Percentiles rank a stretch among this genome's conserved stretches.
phyloP scores from a whole-genome alignment of 2,797 vertebrate genomes.

The Eleutherodactylus coqui region DNA sequence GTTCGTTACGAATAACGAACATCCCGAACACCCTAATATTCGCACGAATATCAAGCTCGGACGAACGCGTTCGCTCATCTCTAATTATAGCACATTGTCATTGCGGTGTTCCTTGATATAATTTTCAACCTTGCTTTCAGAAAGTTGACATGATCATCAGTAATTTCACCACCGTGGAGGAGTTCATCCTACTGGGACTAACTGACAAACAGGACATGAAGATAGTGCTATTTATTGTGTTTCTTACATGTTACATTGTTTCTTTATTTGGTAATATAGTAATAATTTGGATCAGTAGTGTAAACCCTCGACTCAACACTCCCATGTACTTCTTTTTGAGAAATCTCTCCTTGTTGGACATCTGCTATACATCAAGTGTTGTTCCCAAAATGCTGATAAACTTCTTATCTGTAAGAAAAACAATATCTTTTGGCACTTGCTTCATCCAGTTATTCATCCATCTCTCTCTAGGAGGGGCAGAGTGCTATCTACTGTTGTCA shows the following conservation, averaged over 20 bases:
- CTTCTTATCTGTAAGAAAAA: conserved; percentile 2
- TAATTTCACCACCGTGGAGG: conserved; percentile 23
- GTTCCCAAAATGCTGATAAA: neutral
- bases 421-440: conserved; percentile 30
- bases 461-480: conserved; percentile 30
- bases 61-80: no score
- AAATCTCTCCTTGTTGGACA: conserved; percentile 43
- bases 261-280: conserved; percentile 32
- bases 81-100: no score
- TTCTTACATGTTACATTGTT: conserved; percentile 26
- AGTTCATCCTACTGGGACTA: conserved; percentile 39
- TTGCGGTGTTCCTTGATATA: no score
- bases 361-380: conserved; percentile 33
- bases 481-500: neutral
- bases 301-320: neutral
- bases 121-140: neutral
- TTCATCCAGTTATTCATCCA: conserved; percentile 38
- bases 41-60: no score
- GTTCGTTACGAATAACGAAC: no score
- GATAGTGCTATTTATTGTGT: neutral
- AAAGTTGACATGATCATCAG: neutral
- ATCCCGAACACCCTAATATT: no score
- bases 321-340: conserved; percentile 34
- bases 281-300: conserved; percentile 21
- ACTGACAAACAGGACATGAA: neutral